These are phyloP conservation scores for Apis cerana DNA, from an alignment of 1,140 invertebrate genomes.

Conservation along the genomic window DNA sequence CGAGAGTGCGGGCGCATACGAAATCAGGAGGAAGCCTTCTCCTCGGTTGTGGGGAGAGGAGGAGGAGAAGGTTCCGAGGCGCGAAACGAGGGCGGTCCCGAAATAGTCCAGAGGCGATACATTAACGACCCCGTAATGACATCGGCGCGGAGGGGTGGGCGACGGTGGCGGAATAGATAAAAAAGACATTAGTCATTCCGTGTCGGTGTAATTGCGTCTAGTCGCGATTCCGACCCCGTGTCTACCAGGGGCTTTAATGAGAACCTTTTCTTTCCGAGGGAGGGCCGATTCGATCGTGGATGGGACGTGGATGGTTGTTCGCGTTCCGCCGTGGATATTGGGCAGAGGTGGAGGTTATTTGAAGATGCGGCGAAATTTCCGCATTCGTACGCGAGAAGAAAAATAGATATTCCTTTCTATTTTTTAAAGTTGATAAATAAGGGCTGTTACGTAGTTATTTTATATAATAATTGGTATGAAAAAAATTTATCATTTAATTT, in stretches of 20 bases:
- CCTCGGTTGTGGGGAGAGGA: neutral
- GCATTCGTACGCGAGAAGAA: too few species aligned
- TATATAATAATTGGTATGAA: too few species aligned
- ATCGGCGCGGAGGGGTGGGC: conserved; percentile 34
- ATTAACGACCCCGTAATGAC: conserved; percentile 72
- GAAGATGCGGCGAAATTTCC: too few species aligned
- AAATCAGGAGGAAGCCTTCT: conserved; percentile 43
- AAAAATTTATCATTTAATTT: too few species aligned
- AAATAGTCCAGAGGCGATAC: conserved; percentile 65
- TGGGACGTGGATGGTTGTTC: too few species aligned
- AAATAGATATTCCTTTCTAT: too few species aligned
- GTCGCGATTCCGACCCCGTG: conserved; percentile 28
- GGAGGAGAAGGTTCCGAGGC: conserved; percentile 16
- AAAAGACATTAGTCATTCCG: conserved; percentile 75
- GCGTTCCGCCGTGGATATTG: too few species aligned
- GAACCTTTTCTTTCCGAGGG: neutral
- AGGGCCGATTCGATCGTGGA: neutral
- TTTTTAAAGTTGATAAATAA: too few species aligned
- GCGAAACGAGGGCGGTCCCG: conserved; percentile 55
- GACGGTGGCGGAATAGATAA: conserved; percentile 62
- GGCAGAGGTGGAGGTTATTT: too few species aligned
- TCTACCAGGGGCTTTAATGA: neutral
- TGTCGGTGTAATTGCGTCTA: conserved; percentile 56
- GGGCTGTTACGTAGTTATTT: too few species aligned
- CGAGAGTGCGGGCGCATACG: conserved; percentile 42